These are phyloP conservation scores for Brachionus manjavacas DNA, from an alignment of 1,140 invertebrate genomes.

Conservation along the genomic window DNA sequence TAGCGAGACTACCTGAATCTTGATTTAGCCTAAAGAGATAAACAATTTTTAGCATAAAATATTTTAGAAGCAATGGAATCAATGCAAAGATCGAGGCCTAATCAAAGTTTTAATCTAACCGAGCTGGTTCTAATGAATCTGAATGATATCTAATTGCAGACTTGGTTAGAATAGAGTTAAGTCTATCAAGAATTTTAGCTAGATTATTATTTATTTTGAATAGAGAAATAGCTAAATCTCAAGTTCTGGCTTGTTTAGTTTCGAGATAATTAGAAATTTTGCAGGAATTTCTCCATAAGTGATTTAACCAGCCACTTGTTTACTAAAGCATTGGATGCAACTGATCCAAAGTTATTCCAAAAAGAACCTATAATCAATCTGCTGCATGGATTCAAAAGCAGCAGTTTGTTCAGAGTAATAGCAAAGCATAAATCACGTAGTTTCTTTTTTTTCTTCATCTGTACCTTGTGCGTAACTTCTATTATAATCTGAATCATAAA, in stretches of 20 bases:
- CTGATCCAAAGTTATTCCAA: not conserved
- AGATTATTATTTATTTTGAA: not conserved
- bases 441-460: not conserved
- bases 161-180: constrained; percentile 12
- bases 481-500: constrained; percentile 12
- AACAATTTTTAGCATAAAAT: constrained; percentile 5
- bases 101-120: not conserved
- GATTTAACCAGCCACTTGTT: not conserved
- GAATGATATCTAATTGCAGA: constrained; percentile 21
- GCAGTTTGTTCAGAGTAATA: not conserved
- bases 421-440: not conserved
- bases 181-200: not conserved
- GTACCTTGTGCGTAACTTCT: not conserved
- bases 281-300: not conserved
- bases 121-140: not conserved
- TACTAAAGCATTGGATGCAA: not conserved
- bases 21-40: not conserved
- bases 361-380: constrained; percentile 2
- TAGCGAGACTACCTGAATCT: not conserved
- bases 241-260: constrained; percentile 26
- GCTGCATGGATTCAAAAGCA: not conserved
- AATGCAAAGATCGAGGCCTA: not conserved
- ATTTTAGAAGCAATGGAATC: not conserved
- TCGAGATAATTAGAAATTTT: constrained; percentile 23
- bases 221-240: not conserved